Conservation (phyloP, 2,888 invertebrate species). For the Agelastica alni region DNA sequence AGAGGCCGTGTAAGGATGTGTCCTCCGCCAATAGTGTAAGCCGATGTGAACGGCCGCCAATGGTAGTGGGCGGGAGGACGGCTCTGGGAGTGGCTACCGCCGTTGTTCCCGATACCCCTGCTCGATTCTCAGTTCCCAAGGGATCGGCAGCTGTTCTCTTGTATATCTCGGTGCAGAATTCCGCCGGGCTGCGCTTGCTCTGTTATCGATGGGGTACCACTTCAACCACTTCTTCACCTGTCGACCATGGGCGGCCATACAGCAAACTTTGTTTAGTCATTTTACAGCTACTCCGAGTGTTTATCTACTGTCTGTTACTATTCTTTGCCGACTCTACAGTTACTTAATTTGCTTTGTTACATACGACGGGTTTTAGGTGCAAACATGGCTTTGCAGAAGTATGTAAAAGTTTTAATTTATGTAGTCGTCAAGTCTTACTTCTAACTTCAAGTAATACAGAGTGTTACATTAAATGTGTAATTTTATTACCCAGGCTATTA, state of each 20-base stretch:
- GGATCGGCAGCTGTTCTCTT: conserved; percentile 42
- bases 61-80: conserved; percentile 32
- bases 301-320: conserved; percentile 27
- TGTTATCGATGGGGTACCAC: conserved; percentile 46
- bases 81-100: conserved; percentile 23
- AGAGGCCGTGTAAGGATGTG: conserved; percentile 39
- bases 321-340: conserved; percentile 12
- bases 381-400: not conserved
- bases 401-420: too few species aligned
- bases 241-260: conserved; percentile 41
- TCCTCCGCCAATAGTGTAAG: conserved; percentile 35
- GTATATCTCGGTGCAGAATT: conserved; percentile 31
- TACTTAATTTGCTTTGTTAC: conserved; percentile 21
- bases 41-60: conserved; percentile 36
- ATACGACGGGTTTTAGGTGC: conserved; percentile 1
- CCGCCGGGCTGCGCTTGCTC: conserved; percentile 40
- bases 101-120: conserved; percentile 26
- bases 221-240: conserved; percentile 53
- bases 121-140: conserved; percentile 38
- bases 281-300: conserved; percentile 32
- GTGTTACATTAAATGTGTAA: too few species aligned
- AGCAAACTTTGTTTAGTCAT: conserved; percentile 35
- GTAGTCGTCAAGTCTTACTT: too few species aligned
- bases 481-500: too few species aligned
- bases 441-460: too few species aligned